Evolutionary conservation across 1,140 invertebrate genomes (phyloP).

Genomic region (Drosophila erecta): DNA sequence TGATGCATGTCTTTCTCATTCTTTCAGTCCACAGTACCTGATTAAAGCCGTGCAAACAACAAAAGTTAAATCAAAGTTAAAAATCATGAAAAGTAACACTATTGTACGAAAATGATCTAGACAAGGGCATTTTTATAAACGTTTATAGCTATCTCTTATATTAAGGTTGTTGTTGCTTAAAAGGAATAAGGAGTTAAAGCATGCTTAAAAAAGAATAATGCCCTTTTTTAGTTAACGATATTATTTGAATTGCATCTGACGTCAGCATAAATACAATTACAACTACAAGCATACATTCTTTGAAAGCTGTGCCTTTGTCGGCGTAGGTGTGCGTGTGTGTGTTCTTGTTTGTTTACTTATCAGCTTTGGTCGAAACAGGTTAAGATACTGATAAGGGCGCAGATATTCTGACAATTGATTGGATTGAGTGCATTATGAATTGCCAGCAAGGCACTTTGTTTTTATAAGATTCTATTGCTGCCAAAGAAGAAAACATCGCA

Average conservation of each 20-base stretch:
- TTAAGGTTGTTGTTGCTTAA: no score
- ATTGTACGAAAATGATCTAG: no score
- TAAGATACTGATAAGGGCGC: slow-evolving; percentile 51
- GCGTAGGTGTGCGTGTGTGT: slow-evolving; percentile 5
- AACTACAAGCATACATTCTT: slow-evolving; percentile 25
- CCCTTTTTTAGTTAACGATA: no score
- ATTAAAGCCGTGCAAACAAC: no score
- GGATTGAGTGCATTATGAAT: slow-evolving; percentile 17
- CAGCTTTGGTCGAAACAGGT: slow-evolving; percentile 44
- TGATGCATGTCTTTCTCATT: no score
- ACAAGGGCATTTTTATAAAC: no score
- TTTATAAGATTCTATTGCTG: slow-evolving; percentile 86
- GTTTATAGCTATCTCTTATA: no score
- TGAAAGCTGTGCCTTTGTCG: slow-evolving; percentile 19
- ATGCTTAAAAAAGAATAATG: not conserved
- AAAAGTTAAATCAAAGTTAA: no score
- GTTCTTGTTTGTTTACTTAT: slow-evolving; percentile 53
- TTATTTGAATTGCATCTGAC: slow-evolving; percentile 35
- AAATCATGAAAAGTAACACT: no score
- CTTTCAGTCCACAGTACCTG: no score
- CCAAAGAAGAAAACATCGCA: slow-evolving; percentile 23
- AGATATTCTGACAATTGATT: slow-evolving; percentile 45
- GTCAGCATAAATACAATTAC: slow-evolving; percentile 40
- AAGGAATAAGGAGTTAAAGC: not conserved
- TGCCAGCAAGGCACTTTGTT: slow-evolving; percentile 29